Base-by-base conservation (phyloP, 2,888 invertebrate genomes). In the Conus canariensis region DNA sequence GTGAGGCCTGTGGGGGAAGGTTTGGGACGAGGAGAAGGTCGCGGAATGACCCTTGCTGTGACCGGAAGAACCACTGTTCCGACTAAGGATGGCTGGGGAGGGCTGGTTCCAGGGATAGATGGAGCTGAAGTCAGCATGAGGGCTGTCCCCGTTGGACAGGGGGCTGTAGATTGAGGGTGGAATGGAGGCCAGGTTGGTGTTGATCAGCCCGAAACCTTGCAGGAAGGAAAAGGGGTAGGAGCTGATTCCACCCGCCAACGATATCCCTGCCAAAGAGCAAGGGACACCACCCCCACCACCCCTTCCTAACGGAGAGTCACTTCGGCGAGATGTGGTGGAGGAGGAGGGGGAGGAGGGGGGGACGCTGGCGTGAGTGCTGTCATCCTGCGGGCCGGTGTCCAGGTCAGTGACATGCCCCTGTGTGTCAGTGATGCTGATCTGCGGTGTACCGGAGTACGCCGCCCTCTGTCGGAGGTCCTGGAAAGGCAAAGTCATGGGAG, bases 341-440 rank as follows among this genome's bases (percentile, higher is more conserved):
- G 58, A 22, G 59, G 91, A 77, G 87, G 82, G 74, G 30, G 64
- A 77, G 25, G 59, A 91, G 83, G 88, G 87, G 0, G 89, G 67
- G n/a, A 64, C 70, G 12, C 60, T 22, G 88, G 74, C 86, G 58
- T 60, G 70, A 16, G 64, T 64, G 30, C 59, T 77, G 60, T 90
- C 67, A 56, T 89, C 58, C 64, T 88, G 56, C 58, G 88, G 85
- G 19, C 88, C 88, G 16, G 91, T 90, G 77, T 91, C 91, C 59
- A 95, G 95, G 87, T 94, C 94, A 22, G 95, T 96, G 91, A 96
- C 96, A 92, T 96, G 96, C 90, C 99, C 99, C 89, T 98, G 97
- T 89, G 98, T 98, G 95, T 99, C 99, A 0, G 99, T 99, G 16
- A 99, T 97, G 93, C 98, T 98, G 91, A 99, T 99, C 96, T 98